Evolutionary conservation across 2,888 invertebrate genomes (phyloP).

Genomic region (Lasioglossum leucozonium): DNA sequence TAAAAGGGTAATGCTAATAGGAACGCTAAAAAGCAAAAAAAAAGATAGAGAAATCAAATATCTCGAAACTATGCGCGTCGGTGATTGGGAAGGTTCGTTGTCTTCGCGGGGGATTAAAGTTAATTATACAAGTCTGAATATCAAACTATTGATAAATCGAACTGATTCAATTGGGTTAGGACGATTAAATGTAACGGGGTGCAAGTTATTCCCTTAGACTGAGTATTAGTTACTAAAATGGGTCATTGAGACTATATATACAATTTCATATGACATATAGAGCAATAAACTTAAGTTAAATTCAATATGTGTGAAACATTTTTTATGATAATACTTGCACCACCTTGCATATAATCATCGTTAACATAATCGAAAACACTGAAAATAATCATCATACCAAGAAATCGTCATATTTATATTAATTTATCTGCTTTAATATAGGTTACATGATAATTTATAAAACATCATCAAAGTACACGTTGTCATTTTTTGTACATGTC

Average conservation of each 20-base stretch:
- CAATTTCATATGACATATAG: background rate
- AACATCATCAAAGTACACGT: conserved; percentile 23
- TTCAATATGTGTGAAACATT: background rate
- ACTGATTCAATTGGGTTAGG: conserved; percentile 12
- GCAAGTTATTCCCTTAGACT: conserved; percentile 31
- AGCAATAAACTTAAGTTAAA: background rate
- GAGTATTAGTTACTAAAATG: background rate
- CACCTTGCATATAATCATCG: conserved; percentile 49
- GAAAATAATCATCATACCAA: conserved; percentile 30
- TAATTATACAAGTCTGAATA: conserved; percentile 51
- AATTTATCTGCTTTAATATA: conserved; percentile 50
- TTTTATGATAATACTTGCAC: conserved; percentile 29
- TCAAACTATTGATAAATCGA: conserved; percentile 19
- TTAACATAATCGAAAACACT: background rate
- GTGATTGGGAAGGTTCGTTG: conserved; percentile 53
- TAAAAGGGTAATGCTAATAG: conserved; percentile 23
- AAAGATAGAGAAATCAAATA: conserved; percentile 24
- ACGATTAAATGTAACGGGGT: conserved; percentile 48
- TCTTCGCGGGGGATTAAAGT: conserved; percentile 36
- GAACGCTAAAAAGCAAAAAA: conserved; percentile 20
- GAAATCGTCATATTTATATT: conserved; percentile 48
- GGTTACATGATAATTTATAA: conserved; percentile 48
- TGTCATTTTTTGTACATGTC: conserved; percentile 48
- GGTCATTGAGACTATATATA: background rate
- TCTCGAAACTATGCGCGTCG: conserved; percentile 43